Evolutionary conservation across 2,797 vertebrate species (phyloP), one percentile per base, ranked within the genome.

Genomic region (Danio albolineatus): DNA sequence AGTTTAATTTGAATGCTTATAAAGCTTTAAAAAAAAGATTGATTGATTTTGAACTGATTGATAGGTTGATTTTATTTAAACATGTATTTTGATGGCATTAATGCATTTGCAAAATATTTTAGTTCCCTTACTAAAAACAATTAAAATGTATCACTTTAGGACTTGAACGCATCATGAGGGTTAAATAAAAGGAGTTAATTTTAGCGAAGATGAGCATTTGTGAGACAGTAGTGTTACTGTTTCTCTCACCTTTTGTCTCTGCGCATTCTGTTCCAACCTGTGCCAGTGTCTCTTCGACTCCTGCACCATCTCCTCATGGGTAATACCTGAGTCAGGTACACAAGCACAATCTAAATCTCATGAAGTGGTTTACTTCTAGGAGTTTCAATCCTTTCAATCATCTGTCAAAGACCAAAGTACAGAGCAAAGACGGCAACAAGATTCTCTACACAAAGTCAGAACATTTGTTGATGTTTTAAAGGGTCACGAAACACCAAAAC

Each of bases 231-330:
- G 19, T 17, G 17, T 0, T 43, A n/a, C 43, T 59, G 4, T 72
- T 57, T n/a, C 28, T 38, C 76, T 84, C 53, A 95, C 94, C 92
- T 93, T 94, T 80, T 93, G 93, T 86, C 94, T 93, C 92, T 98
- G 93, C 89, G 79, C 93, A 65, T 85, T 97, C 94, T 86, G 96
- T 90, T 98, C 97, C 91, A 97, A 90, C 86, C 96, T 92, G 84
- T 98, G 96, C 96, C 97, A 99, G 91, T 97, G 96, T 84, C 96
- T 95, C 89, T 98, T 98, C 8, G 97, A 99, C 88, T 99, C 98
- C 85, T 97, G 96, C 72, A 98, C 96, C 10, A 99, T 98, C 89
- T 99, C 97, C 90, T 98, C 97, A 0, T 99, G 98, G 59, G 97
- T 97, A 90, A 99, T 99, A 73, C 96, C 98, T 99, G 82, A 72